Evolutionary conservation across 2,113 vertebrate genomes (phyloP), one percentile per base, ranked within the genome.

Genomic region (Misgurnus mizolepis): DNA sequence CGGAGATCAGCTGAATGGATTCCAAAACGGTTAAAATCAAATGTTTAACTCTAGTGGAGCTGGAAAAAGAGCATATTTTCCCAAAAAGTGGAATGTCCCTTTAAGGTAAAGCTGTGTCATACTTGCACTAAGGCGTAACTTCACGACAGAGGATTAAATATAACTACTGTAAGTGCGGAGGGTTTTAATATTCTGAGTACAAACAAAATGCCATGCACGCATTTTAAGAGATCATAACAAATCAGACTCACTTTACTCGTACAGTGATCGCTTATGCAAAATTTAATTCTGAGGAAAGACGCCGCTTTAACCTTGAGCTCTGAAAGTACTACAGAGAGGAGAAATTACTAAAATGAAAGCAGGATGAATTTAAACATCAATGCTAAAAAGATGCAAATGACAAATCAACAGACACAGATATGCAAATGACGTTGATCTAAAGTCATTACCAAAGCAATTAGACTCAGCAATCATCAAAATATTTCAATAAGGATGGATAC

Each of bases 361-460:
- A 39, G n/a, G 39, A 81, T 84, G 69, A 81, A 58, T 45, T 74
- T 50, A 50, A 27, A 83, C 79, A 76, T 87, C 69, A 84, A 83
- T 40, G 41, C 65, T 68, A 47, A 80, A 64, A 75, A 79, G 71
- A 80, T 84, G 77, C 84, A 83, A 80, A 86, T 80, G 80, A 85
- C 67, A 75, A 82, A 67, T 89, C 78, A 66, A 75, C 45, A 68
- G 84, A 88, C 79, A 87, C 85, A 86, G 83, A 85, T 86, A 89
- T 91, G 90, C 87, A 92, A 91, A 91, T 88, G 49, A 41, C 15
- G 3, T 40, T 77, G 62, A 77, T 77, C 49, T 77, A 88, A 80
- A 87, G 62, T 77, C 87, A 92, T 92, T 89, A 92, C 77, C 75
- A 83, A 85, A 84, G 85, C 87, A 87, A 91, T 90, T 89, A 78